Evolutionary conservation across 1,140 invertebrate genomes (phyloP), one percentile per base, ranked within the genome.

Genomic region (Drosophila navojoa): DNA sequence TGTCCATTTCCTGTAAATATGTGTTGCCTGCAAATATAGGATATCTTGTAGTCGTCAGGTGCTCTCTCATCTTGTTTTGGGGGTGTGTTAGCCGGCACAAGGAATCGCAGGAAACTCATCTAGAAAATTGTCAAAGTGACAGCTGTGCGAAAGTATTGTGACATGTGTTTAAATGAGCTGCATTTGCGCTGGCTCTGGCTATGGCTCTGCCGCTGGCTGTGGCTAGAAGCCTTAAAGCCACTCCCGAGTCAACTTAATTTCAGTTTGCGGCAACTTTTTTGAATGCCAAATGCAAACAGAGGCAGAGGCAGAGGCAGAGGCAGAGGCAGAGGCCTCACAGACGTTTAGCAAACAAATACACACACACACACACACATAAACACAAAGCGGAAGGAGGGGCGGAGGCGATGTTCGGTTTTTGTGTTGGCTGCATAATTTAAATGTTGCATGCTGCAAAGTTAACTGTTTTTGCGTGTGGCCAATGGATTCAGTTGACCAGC

Each of bases 51-150:
- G 29, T 15, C 50, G 6, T 64, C 13, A 15, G 29, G 19, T 32
- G 5, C 16, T 4, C 25, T 40, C 47, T 49, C 13, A n/a, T 9
- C 4, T 42, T 50, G 47, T 44, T 58, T 49, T 16, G 40, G 25
- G 42, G 42, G n/a, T 45, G 42, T 40, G 38, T 29, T 25, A 25
- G 11, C 19, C 19, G 64, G 38, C 42, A 54, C 38, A 59, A 61
- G 63, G 72, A 84, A 73, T 75, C 79, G 77, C 67, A 82, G 69
- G 77, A 82, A 89, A 89, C 84, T 89, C 84, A 89, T 89, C 85
- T 89, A 89, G 77, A 89, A 89, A 89, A 89, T 89, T 89, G 84
- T 82, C 84, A 89, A 89, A 89, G 84, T 89, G 84, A 89, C 84
- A 89, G 84, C 77, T 87, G 84, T 82, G 77, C 73, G 73, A 84